Evolutionary conservation across 1,140 invertebrate genomes (phyloP).

Genomic region (Leptinotarsa lineolata): DNA sequence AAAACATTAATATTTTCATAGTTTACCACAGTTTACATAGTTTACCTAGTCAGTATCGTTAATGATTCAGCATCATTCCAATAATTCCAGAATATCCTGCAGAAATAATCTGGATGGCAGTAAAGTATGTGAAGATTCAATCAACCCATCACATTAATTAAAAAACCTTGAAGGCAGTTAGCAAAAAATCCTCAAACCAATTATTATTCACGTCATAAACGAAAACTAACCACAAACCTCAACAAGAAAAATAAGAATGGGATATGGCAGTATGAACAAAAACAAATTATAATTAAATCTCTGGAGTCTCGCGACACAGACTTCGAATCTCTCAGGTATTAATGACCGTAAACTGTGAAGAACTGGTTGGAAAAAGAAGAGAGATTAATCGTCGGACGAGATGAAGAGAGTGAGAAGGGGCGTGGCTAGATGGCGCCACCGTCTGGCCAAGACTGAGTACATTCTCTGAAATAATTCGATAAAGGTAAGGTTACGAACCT

Average conservation of each 20-base stretch:
- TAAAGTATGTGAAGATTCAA: too few species aligned
- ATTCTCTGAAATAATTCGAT: conserved; percentile 26
- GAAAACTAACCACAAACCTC: conserved; percentile 4
- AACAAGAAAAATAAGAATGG: conserved; percentile 14
- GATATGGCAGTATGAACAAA: conserved; percentile 17
- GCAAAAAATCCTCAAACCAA: neutral
- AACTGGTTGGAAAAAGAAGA: conserved; percentile 11
- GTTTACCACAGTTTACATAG: too few species aligned
- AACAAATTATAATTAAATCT: conserved; percentile 22
- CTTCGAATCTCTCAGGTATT: conserved; percentile 11
- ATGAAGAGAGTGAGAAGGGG: conserved; percentile 22
- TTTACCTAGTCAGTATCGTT: too few species aligned
- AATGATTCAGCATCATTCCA: too few species aligned
- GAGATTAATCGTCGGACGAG: conserved; percentile 15
- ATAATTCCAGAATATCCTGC: too few species aligned
- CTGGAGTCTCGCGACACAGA: neutral
- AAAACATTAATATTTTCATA: too few species aligned
- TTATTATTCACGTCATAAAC: conserved; percentile 16
- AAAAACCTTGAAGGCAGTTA: too few species aligned
- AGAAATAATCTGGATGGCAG: too few species aligned
- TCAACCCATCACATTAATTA: too few species aligned
- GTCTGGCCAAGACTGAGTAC: conserved; percentile 20
- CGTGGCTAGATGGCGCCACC: conserved; percentile 26
- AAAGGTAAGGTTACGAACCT: conserved; percentile 22
- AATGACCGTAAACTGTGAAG: conserved; percentile 17